phyloP scores from a whole-genome alignment of 37 sponge, comb jelly and placozoan genomes.

The Lycopodina hypogea region DNA sequence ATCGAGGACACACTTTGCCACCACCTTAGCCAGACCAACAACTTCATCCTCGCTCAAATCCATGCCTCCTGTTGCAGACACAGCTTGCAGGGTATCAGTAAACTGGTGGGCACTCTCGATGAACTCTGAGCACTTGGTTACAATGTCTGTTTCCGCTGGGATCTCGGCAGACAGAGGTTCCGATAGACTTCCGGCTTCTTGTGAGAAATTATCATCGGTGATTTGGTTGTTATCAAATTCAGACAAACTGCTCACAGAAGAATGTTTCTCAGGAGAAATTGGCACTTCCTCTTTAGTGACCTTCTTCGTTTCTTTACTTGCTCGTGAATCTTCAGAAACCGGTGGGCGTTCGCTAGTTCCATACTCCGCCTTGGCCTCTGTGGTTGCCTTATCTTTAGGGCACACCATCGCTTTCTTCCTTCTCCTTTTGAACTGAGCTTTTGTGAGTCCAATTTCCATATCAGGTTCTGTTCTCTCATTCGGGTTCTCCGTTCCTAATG shows the following conservation, averaged over 20 bases:
- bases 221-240: no score
- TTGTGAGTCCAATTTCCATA: not conserved
- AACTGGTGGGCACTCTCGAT: no score
- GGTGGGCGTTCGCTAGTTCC: not conserved
- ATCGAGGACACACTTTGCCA: no score
- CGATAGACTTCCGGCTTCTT: no score
- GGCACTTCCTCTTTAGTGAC: not conserved
- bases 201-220: no score
- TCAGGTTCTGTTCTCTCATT: not conserved
- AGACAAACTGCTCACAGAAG: no score
- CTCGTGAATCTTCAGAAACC: not conserved
- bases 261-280: not conserved
- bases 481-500: not conserved
- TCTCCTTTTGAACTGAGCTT: not conserved
- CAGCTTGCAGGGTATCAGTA: no score
- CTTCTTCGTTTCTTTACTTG: not conserved
- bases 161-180: no score
- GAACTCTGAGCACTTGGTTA: no score
- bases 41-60: not conserved
- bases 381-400: not conserved
- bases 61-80: not conserved
- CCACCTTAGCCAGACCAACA: no score
- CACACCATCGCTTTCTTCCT: slow-evolving; percentile 4
- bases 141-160: no score
- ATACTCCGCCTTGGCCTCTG: not conserved